Evolutionary conservation across 1,140 invertebrate genomes (phyloP).

Genomic region (Cydia amplana): DNA sequence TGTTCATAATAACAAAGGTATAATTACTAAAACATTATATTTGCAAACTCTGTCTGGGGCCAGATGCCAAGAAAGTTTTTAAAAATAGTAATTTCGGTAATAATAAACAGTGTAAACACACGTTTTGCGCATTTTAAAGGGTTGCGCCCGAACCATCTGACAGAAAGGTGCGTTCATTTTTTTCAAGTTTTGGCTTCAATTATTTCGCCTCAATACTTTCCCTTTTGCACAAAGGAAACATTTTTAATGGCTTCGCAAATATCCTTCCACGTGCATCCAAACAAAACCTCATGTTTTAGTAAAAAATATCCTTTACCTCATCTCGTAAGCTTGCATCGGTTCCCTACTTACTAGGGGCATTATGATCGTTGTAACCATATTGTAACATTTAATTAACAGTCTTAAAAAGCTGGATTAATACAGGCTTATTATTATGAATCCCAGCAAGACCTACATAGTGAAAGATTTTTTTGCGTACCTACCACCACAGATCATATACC

Average conservation of each 20-base stretch:
- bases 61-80: constrained; percentile 32
- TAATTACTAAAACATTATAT: neutral
- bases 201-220: constrained; percentile 62
- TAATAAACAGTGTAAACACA: constrained; percentile 15
- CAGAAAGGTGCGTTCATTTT: constrained; percentile 53
- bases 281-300: constrained; percentile 6
- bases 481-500: too few species aligned
- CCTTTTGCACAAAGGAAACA: constrained; percentile 54
- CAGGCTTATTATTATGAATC: too few species aligned
- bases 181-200: constrained; percentile 53
- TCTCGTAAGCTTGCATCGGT: neutral
- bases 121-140: constrained; percentile 38
- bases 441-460: too few species aligned
- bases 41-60: neutral
- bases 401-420: too few species aligned
- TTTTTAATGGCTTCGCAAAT: constrained; percentile 67
- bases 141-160: constrained; percentile 39
- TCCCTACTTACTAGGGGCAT: neutral
- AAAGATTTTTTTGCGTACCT: too few species aligned
- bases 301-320: neutral
- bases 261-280: constrained; percentile 59
- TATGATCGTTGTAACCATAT: neutral
- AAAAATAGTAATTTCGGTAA: constrained; percentile 19
- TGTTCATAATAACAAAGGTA: neutral
- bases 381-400: too few species aligned